Evolutionary conservation across 2,113 vertebrate species (phyloP), one percentile per base, ranked within the genome.

Genomic region (Physeter macrocephalus): DNA sequence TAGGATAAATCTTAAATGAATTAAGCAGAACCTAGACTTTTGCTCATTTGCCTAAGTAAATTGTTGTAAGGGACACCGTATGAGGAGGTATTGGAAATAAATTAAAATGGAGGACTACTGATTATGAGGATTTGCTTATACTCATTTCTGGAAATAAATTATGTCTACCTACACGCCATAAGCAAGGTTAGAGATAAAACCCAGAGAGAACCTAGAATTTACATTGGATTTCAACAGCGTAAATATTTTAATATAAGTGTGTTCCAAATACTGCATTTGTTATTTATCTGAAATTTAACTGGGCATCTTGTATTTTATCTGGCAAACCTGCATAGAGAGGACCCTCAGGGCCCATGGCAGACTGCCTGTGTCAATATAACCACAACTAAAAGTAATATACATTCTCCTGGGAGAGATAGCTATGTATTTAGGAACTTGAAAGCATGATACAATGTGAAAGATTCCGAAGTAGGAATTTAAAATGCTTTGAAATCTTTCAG

Each of bases 201-300:
- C 3, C 41, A 74, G 57, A 78, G 23, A 72, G 72, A 90, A 49
- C 8, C 46, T 84, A 71, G 62, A 96, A 95, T 97, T 78, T 94
- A 74, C 64, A 71, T 25, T 81, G 57, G 86, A 80, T 92, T 93
- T 90, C 87, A 96, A 54, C 10, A 96, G 39, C 90, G 90, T 95
- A 90, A 90, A 84, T 95, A 95, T 92, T 97, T 97, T 84, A 90
- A 74, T 89, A 4, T 62, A 82, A 66, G 15, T 85, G 27, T 87
- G 20, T 84, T 92, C 27, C 90, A 97, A 90, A 75, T 88, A 90
- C 54, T 46, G 62, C 57, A 96, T 83, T 82, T 96, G 71, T 43
- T 97, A 66, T 84, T 97, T 89, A 95, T 80, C 75, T 95, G 29
- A 86, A 86, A 92, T 97, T 67, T 92, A 96, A 75, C 31, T 34